Evolutionary conservation across 2,888 invertebrate genomes (phyloP).

Genomic region (Steinernema hermaphroditum): DNA sequence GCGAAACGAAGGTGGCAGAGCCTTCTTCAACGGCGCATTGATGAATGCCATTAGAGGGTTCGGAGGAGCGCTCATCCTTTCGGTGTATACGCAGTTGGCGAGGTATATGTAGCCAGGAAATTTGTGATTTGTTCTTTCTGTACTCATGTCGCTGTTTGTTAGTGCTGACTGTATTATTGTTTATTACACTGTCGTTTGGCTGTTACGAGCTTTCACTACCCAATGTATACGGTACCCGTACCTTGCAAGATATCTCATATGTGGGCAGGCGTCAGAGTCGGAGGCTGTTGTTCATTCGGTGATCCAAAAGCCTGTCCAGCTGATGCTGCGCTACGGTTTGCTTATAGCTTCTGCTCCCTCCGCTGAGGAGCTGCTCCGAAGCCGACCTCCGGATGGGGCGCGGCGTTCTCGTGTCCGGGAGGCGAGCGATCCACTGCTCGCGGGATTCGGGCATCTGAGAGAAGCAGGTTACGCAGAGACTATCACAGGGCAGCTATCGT

Average conservation of each 20-base stretch:
- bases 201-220: too few species aligned
- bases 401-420: neutral
- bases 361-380: neutral
- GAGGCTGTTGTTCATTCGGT: neutral
- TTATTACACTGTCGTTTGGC: too few species aligned
- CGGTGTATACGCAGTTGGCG: slow-evolving; percentile 87
- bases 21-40: slow-evolving; percentile 78
- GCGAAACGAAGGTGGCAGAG: slow-evolving; percentile 31
- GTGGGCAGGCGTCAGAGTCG: too few species aligned
- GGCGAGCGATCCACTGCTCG: neutral
- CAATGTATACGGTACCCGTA: too few species aligned
- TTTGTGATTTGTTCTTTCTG: too few species aligned
- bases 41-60: slow-evolving; percentile 90
- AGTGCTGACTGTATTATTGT: neutral
- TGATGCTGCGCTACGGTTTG: neutral
- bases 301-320: neutral
- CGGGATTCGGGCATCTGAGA: neutral
- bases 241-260: too few species aligned
- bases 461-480: too few species aligned
- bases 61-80: slow-evolving; percentile 88
- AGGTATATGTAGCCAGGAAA: slow-evolving; percentile 67
- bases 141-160: neutral
- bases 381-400: neutral
- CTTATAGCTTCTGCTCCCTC: neutral
- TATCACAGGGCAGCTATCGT: too few species aligned